A percentile compares a stretch with the other conserved stretches of the same genome.
phyloP scores from a whole-genome alignment of 2,797 vertebrate species.

The Coilia nasus region DNA sequence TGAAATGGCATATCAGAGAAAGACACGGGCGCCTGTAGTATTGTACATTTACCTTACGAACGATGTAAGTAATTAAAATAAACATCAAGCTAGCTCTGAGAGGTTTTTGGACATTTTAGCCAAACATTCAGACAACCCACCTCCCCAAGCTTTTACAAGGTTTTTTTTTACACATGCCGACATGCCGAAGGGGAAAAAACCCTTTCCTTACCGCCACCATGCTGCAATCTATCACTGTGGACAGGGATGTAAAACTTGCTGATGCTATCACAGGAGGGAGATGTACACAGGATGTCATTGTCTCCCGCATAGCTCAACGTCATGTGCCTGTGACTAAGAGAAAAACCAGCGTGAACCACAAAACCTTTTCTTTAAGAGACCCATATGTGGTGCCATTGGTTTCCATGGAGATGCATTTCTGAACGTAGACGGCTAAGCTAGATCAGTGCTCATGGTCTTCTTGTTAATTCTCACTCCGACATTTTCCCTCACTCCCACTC shows the following conservation, averaged over 20 bases:
- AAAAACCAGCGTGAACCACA: background rate
- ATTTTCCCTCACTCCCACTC: background rate
- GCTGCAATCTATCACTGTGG: slow-evolving; percentile 5
- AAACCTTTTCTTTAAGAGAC: background rate
- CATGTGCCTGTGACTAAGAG: slow-evolving; percentile 17
- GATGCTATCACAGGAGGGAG: slow-evolving; percentile 2
- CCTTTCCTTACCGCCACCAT: background rate
- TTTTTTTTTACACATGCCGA: background rate
- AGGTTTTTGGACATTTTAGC: background rate
- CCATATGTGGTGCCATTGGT: background rate
- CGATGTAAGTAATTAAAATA: background rate
- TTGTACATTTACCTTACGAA: background rate
- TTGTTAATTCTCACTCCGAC: slow-evolving; percentile 18
- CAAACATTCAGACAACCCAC: background rate
- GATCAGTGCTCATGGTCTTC: background rate
- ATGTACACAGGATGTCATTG: slow-evolving; percentile 16
- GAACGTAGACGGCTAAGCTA: background rate
- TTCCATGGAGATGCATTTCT: slow-evolving; percentile 10
- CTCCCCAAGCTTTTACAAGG: background rate
- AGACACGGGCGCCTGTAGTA: background rate
- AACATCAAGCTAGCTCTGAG: background rate
- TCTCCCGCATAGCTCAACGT: slow-evolving; percentile 7
- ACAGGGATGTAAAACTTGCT: slow-evolving; percentile 20
- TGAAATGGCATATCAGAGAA: background rate
- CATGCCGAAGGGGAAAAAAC: background rate